Percentiles rank a stretch among this genome's conserved stretches.
Conservation (phyloP, 2,797 vertebrate species). For the Xerus rutilus region DNA sequence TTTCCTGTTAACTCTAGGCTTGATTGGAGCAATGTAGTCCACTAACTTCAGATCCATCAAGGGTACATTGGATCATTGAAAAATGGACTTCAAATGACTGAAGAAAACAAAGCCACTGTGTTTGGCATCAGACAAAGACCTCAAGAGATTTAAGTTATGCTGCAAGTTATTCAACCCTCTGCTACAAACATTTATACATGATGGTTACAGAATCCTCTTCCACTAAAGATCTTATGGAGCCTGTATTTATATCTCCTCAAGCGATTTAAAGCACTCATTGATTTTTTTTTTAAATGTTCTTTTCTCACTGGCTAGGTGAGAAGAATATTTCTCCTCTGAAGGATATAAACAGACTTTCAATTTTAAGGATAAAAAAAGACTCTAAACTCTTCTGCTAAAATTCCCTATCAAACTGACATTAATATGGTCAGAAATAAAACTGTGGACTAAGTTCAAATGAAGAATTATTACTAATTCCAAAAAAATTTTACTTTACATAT, state of each 20-base stretch:
- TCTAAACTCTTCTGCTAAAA: constrained; percentile 29
- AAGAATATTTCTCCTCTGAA: constrained; percentile 15
- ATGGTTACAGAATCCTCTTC: not conserved
- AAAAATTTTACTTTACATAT: not conserved
- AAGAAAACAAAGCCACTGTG: constrained; percentile 34
- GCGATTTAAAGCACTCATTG: not conserved
- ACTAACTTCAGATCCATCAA: not conserved
- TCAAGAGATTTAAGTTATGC: constrained; percentile 34
- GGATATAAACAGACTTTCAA: not conserved
- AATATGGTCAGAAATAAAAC: not conserved
- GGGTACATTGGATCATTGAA: not conserved
- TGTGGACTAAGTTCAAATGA: not conserved
- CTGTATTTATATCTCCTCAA: constrained; percentile 8
- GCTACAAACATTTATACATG: not conserved
- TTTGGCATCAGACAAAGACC: constrained; percentile 5
- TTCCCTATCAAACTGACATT: not conserved
- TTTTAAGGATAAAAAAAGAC: constrained; percentile 17
- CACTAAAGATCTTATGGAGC: not conserved
- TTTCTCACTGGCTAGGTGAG: not conserved
- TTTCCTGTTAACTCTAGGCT: not conserved
- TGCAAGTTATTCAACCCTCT: not conserved
- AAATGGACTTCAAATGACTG: constrained; percentile 44
- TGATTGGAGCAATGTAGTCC: not conserved
- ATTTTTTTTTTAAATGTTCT: not conserved
- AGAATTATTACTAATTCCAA: not conserved